Conservation (phyloP, 2,113 vertebrate species). For the Tachycineta bicolor region DNA sequence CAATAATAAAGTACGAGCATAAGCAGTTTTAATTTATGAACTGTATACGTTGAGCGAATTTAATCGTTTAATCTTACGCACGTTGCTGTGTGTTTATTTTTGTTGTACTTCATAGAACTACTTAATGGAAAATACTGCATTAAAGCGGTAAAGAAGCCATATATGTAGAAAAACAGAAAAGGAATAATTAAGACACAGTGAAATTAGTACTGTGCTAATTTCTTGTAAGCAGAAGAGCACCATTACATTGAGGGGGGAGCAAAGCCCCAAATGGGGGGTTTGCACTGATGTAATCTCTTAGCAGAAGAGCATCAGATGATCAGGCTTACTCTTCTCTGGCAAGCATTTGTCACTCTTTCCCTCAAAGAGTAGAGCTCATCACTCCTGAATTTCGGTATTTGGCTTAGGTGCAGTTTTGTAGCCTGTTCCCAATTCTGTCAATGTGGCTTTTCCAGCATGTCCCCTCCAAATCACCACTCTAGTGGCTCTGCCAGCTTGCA, state of each 20-base stretch:
- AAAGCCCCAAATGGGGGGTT: neutral
- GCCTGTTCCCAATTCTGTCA: neutral
- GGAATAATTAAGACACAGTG: neutral
- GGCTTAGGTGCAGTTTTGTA: neutral
- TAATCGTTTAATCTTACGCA: neutral
- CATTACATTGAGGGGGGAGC: neutral
- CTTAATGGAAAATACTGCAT: slow-evolving; percentile 32
- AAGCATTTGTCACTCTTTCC: neutral
- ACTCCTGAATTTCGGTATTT: neutral
- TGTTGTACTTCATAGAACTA: neutral
- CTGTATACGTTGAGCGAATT: neutral
- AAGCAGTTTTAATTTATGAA: slow-evolving; percentile 51
- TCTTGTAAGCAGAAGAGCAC: neutral
- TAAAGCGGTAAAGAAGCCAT: neutral
- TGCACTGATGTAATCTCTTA: no score
- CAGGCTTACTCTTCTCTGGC: neutral
- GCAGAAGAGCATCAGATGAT: neutral
- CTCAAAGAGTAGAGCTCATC: neutral
- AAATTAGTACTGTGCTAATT: neutral
- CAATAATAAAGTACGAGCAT: slow-evolving; percentile 37
- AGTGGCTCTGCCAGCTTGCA: neutral
- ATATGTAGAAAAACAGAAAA: neutral
- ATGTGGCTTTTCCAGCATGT: neutral
- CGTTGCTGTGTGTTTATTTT: neutral
- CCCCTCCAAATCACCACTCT: neutral